Evolutionary conservation across 1,140 invertebrate species (phyloP).

Genomic region (Brachionus rotundiformis): DNA sequence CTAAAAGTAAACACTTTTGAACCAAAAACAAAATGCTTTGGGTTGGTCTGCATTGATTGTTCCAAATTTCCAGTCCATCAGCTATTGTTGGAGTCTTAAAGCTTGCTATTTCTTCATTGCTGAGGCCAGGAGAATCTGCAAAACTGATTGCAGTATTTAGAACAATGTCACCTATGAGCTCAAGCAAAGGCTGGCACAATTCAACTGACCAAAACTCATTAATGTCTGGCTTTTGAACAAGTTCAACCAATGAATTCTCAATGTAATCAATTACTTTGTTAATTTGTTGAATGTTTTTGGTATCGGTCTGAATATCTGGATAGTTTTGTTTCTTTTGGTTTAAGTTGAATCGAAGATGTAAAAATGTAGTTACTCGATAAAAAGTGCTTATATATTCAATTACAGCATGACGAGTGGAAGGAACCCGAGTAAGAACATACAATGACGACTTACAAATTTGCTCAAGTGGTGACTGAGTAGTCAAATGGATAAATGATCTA

Average conservation of each 20-base stretch:
- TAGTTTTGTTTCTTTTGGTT: constrained; percentile 43
- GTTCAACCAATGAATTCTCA: not conserved
- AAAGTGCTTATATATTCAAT: constrained; percentile 48
- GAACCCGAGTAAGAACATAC: not conserved
- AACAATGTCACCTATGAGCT: constrained; percentile 29
- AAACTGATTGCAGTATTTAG: not conserved
- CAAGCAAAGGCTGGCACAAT: not conserved
- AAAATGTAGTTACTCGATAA: constrained; percentile 32
- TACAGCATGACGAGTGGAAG: constrained; percentile 31
- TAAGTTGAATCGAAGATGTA: constrained; percentile 43
- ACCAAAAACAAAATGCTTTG: constrained; percentile 33
- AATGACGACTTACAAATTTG: constrained; percentile 39
- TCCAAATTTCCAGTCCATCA: constrained; percentile 50
- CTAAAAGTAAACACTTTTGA: constrained; percentile 14
- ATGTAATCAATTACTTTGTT: constrained; percentile 47
- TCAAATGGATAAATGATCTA: constrained; percentile 39
- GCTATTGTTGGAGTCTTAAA: constrained; percentile 3
- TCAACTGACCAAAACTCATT: constrained; percentile 42
- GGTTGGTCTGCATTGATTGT: constrained; percentile 42
- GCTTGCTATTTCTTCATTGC: constrained; percentile 24
- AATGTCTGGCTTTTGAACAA: constrained; percentile 13
- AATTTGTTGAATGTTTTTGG: constrained; percentile 41
- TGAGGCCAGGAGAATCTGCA: not conserved
- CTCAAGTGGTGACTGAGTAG: constrained; percentile 25
- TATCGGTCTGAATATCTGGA: constrained; percentile 27